Base-by-base conservation (phyloP, 1,140 invertebrate genomes). In the Drosophila asahinai region DNA sequence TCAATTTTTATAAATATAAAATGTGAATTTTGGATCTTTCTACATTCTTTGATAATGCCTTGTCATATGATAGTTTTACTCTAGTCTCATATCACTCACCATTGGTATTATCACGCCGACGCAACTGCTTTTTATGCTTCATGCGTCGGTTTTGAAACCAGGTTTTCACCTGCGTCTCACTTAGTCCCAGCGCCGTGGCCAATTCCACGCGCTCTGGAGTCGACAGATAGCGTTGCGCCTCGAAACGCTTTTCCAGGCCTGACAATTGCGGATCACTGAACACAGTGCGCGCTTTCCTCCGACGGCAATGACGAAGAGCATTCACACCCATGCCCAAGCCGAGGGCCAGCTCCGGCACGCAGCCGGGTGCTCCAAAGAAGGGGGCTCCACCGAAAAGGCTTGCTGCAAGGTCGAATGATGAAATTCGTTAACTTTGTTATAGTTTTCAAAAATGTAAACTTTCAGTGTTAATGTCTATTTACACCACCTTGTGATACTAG, bases 121-220 rank as follows among this genome's bases (percentile, higher is more conserved):
- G 94, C 86, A 98, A 94, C 91, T 98, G 97, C 92, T 99, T 99
- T 94, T 99, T 99, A 93, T 99, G 98, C 91, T 99, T 99, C 98
- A 99, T 99, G 76, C 98, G 94, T 15, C 98, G 94, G 93, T 99
- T 99, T 94, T 99, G 98, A 93, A 99, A 99, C 98, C 98, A 99
- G 38, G 98, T 99, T 94, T 99, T 99, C 49, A 99, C 98, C 94
- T 99, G 99, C 0, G 99, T 99, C 94, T 99, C 98, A 2, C 97
- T 99, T 3, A 99, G 94, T 83, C 97, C 97, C 14, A 99, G 94
- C 0, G 96, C 96, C 4, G 96, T 96, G 0, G 99, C 99, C 48
- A 99, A 93, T 91, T 99, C 98, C 8, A 99, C 97, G 52, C 99
- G 93, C 92, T 99, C 99, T 0, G 98, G 98, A 0, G 99, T 99